A percentile compares a stretch with the other conserved stretches of the same genome.
These are phyloP conservation scores for Porites lutea DNA, from an alignment of 64 coral and sea anemone species.

Conservation along the genomic window DNA sequence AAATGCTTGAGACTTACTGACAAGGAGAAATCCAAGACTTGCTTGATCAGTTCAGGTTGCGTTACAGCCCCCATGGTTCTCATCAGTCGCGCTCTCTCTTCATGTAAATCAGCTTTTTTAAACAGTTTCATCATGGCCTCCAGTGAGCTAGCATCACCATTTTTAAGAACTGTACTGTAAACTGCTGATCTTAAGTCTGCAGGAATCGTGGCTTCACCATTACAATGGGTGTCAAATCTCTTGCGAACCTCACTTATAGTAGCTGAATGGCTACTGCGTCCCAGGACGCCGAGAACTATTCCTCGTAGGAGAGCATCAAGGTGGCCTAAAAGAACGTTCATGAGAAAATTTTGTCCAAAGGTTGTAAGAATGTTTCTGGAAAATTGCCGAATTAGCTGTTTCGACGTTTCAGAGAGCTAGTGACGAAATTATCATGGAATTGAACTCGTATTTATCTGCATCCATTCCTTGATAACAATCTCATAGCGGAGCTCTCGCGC, in stretches of 20 bases:
- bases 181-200: slow-evolving; percentile 90
- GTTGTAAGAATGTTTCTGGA: too few relatives aligned
- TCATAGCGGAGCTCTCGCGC: too few relatives aligned
- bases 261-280: slow-evolving; percentile 83
- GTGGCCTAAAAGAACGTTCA: slow-evolving; percentile 67
- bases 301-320: slow-evolving; percentile 85
- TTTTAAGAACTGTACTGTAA: slow-evolving; percentile 87
- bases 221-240: slow-evolving; percentile 90
- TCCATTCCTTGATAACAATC: too few relatives aligned
- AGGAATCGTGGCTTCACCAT: slow-evolving; percentile 62
- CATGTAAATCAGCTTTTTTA: slow-evolving; percentile 83
- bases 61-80: slow-evolving; percentile 86
- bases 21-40: slow-evolving; percentile 89
- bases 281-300: slow-evolving; percentile 81
- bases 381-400: too few relatives aligned
- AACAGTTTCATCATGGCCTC: slow-evolving; percentile 76
- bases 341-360: too few relatives aligned
- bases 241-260: slow-evolving; percentile 77
- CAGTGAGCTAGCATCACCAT: slow-evolving; percentile 75
- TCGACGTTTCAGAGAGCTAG: too few relatives aligned
- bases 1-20: slow-evolving; percentile 61
- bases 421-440: too few relatives aligned
- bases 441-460: too few relatives aligned
- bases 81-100: slow-evolving; percentile 89
- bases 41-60: slow-evolving; percentile 85